Evolutionary conservation across 2,113 vertebrate genomes (phyloP).

Genomic region (Nymphicus hollandicus): DNA sequence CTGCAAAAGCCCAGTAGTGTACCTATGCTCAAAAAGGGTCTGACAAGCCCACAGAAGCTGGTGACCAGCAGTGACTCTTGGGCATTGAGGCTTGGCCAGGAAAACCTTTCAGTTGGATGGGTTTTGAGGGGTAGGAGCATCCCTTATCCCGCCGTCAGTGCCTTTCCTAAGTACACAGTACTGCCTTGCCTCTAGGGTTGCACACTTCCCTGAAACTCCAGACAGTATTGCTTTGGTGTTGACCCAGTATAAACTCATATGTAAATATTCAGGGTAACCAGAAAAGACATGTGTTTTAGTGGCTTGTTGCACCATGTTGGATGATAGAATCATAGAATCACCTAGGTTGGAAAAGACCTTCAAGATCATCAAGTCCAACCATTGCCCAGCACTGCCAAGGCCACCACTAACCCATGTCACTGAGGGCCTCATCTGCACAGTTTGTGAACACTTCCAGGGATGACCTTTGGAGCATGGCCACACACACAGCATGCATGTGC

Average conservation of each 20-base stretch:
- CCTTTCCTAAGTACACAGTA: fast-evolving
- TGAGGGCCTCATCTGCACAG: neutral
- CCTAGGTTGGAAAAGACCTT: neutral
- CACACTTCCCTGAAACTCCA: no score
- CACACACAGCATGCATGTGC: fast-evolving
- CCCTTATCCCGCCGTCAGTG: no score
- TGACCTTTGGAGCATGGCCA: neutral
- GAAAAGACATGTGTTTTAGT: fast-evolving
- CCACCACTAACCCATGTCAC: neutral
- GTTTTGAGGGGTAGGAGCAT: neutral
- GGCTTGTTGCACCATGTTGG: neutral
- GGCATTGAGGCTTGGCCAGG: neutral
- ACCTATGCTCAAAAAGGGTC: neutral
- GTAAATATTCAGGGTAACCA: neutral
- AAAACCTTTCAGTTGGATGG: neutral
- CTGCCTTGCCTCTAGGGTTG: neutral
- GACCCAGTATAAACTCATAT: neutral
- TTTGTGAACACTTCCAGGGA: neutral
- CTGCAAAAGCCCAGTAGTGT: neutral
- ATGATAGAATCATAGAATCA: neutral
- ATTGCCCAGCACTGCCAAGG: neutral
- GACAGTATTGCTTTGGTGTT: neutral
- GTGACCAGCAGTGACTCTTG: neutral
- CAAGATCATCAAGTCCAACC: neutral
- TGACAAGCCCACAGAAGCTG: neutral